Conservation (phyloP, 2,113 vertebrate genomes). For the Limanda limanda region DNA sequence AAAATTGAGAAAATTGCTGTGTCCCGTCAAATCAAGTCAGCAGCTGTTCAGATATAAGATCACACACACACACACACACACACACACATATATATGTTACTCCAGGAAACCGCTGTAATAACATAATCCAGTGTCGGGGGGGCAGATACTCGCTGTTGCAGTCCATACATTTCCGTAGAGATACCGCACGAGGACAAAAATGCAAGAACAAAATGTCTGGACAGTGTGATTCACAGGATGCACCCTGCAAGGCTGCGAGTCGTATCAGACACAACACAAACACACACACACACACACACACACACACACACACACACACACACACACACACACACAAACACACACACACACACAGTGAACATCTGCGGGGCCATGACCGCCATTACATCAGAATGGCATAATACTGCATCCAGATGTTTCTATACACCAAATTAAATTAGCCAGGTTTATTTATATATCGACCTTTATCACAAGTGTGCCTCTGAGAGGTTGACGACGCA, state of each 20-base stretch:
- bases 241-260: conserved; percentile 1
- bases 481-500: too few species aligned
- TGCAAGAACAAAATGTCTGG: conserved; percentile 24
- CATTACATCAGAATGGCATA: conserved; percentile 18
- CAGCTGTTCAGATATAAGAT: conserved; percentile 23
- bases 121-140: neutral
- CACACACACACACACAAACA: conserved; percentile 1
- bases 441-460: conserved; percentile 19
- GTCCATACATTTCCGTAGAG: neutral
- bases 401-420: conserved; percentile 36
- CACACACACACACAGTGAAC: conserved; percentile 15
- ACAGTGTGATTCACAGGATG: conserved; percentile 25
- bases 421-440: conserved; percentile 27
- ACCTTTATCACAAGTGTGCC: conserved; percentile 11
- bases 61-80: neutral
- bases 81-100: neutral
- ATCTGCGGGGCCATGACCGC: conserved; percentile 43
- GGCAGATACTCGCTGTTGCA: neutral
- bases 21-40: conserved; percentile 26
- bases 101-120: neutral
- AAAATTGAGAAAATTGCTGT: neutral
- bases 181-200: conserved; percentile 1
- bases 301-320: conserved; percentile 1
- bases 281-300: too few species aligned
- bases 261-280: conserved; percentile 13